Evolutionary conservation across 2,888 invertebrate genomes (phyloP).

Genomic region (Ischnura elegans): DNA sequence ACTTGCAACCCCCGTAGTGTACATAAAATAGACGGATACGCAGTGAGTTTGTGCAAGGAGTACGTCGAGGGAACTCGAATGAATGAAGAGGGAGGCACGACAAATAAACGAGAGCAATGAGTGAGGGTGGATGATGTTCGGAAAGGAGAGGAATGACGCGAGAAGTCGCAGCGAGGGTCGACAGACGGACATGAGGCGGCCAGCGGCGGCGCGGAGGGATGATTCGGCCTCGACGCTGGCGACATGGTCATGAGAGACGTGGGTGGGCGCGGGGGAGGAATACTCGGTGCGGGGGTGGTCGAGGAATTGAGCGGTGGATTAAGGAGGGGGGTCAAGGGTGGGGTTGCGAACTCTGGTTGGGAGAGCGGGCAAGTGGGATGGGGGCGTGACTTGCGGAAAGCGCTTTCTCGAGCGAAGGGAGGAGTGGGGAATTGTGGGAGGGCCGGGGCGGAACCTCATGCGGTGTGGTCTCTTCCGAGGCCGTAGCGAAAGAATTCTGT

Average conservation of each 20-base stretch:
- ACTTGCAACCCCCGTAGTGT: too few species aligned
- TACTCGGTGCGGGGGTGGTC: neutral
- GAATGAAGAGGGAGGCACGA: neutral
- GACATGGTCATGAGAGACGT: neutral
- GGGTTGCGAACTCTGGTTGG: neutral
- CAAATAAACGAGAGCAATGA: too few species aligned
- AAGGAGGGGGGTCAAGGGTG: neutral
- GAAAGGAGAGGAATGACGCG: neutral
- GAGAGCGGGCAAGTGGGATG: neutral
- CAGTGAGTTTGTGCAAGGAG: too few species aligned
- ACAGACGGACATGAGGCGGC: neutral
- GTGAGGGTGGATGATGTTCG: neutral
- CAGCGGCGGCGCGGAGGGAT: too few species aligned
- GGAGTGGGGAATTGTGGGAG: neutral
- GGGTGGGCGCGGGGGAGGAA: slow-evolving; percentile 18
- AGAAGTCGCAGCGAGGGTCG: slow-evolving; percentile 1
- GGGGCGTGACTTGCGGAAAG: slow-evolving; percentile 23
- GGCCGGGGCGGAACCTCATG: neutral
- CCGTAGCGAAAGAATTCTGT: neutral
- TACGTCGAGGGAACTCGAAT: neutral
- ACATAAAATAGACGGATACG: too few species aligned
- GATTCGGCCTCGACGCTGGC: slow-evolving; percentile 42
- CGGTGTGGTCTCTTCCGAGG: neutral
- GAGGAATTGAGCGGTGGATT: neutral
- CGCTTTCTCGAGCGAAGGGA: neutral